Evolutionary conservation across 2,113 vertebrate species (phyloP).

Genomic region (Haliaeetus leucogaster): DNA sequence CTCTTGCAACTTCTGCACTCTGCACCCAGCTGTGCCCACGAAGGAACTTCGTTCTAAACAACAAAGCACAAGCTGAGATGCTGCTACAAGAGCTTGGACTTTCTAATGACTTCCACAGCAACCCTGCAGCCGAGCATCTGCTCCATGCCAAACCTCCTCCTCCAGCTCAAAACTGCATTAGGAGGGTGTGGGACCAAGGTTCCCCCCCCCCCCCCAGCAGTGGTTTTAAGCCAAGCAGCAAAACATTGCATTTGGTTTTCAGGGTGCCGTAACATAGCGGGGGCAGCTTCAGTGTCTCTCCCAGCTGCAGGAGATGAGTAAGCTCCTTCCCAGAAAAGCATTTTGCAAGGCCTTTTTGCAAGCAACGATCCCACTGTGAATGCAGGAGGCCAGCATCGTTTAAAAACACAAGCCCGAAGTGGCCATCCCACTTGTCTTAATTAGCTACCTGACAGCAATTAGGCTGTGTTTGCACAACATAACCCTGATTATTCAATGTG

Average conservation of each 20-base stretch:
- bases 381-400: background rate
- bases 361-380: accelerated
- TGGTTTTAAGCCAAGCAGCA: background rate
- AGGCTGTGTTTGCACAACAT: background rate
- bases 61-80: background rate
- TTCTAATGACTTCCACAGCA: background rate
- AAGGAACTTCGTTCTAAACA: background rate
- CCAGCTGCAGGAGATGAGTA: background rate
- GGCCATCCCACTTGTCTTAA: background rate
- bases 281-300: too few relatives aligned
- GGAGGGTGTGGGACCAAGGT: background rate
- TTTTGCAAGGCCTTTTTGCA: background rate
- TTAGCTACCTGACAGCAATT: background rate
- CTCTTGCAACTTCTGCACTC: background rate
- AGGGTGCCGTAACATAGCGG: accelerated
- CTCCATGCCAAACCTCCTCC: background rate
- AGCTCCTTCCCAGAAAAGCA: background rate
- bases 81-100: background rate
- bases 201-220: background rate
- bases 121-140: background rate
- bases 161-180: background rate
- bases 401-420: background rate
- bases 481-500: background rate
- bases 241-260: background rate
- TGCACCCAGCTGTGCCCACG: background rate